Percentiles rank a stretch among this genome's conserved stretches.
These are phyloP conservation scores for Acrossocheilus wenchowensis DNA, from an alignment of 2,797 vertebrate species.

Conservation along the genomic window DNA sequence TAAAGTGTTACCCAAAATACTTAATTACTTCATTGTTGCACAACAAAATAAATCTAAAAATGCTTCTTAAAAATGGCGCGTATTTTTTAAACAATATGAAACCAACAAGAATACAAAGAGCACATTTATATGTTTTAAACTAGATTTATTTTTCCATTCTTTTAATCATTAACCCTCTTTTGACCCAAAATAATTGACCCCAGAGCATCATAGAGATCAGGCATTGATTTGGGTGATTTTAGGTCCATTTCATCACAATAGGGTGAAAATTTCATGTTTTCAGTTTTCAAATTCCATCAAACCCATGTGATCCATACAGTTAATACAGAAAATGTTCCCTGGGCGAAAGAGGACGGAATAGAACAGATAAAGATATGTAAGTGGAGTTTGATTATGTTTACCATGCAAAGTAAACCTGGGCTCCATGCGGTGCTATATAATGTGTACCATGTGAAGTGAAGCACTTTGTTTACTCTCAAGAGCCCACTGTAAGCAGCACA, in stretches of 20 bases:
- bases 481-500: neutral
- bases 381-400: conserved; percentile 18
- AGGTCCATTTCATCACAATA: neutral
- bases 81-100: neutral
- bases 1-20: neutral
- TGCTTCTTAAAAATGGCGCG: neutral
- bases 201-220: neutral
- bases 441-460: conserved; percentile 15
- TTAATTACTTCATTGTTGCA: neutral
- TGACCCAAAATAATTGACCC: neutral
- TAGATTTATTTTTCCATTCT: neutral
- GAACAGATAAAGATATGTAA: neutral
- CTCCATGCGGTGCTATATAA: neutral
- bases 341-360: neutral
- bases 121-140: neutral
- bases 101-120: neutral
- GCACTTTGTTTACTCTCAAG: conserved; percentile 32
- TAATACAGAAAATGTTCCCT: neutral
- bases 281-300: neutral
- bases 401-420: neutral
- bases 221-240: neutral
- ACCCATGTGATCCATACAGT: neutral
- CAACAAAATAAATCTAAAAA: neutral
- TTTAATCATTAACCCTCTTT: neutral
- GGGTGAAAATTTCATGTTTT: neutral